Conservation (phyloP, 2,888 invertebrate genomes). For the Drosophila phalerata region DNA sequence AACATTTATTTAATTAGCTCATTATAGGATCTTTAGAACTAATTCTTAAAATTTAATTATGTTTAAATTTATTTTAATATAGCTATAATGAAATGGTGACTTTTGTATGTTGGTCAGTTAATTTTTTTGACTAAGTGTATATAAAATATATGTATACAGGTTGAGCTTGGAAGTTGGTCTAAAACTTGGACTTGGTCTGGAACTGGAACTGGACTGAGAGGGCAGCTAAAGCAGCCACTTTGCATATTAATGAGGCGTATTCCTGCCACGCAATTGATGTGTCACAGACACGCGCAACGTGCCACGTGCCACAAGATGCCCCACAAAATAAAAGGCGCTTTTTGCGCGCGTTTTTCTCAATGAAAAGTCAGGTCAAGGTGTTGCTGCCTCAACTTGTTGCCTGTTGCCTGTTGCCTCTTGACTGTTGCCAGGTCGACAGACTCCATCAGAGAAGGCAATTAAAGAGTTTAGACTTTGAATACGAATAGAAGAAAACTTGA, state of each 20-base stretch:
- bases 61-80: no score
- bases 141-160: not conserved
- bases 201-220: not conserved
- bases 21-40: no score
- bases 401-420: slow-evolving; percentile 16
- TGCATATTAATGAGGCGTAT: slow-evolving; percentile 74
- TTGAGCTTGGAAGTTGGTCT: not conserved
- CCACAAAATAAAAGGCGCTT: slow-evolving; percentile 4
- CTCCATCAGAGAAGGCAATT: slow-evolving; percentile 26
- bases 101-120: not conserved
- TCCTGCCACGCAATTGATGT: slow-evolving; percentile 56
- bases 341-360: slow-evolving; percentile 37
- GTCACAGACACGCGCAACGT: slow-evolving; percentile 60
- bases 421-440: slow-evolving; percentile 35
- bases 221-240: slow-evolving; percentile 49
- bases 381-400: not conserved
- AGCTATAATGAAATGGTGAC: no score
- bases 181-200: not conserved
- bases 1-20: no score
- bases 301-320: slow-evolving; percentile 11
- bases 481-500: slow-evolving; percentile 16
- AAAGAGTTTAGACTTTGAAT: slow-evolving; percentile 14
- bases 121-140: not conserved
- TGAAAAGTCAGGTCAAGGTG: slow-evolving; percentile 46
- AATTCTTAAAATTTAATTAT: no score